Conservation (phyloP, 1,140 invertebrate genomes). For the Pomacea maculata region DNA sequence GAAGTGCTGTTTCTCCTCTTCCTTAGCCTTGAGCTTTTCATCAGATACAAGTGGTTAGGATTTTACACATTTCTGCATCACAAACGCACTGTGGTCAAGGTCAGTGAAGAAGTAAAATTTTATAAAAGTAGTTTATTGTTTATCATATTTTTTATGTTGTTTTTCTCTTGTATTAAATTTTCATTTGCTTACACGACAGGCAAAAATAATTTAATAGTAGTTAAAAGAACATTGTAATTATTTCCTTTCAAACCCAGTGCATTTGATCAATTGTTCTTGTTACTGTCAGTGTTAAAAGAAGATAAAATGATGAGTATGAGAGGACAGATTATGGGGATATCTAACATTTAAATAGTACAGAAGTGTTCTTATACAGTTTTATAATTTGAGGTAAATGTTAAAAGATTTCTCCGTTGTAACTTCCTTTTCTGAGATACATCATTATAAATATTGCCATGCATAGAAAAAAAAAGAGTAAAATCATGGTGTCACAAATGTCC, state of each 20-base stretch:
- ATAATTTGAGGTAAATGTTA: too few relatives aligned
- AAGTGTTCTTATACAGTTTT: too few relatives aligned
- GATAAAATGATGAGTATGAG: too few relatives aligned
- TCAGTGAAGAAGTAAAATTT: constrained; percentile 56
- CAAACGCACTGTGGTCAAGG: constrained; percentile 87
- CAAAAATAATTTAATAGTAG: neutral
- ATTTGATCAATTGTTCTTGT: neutral
- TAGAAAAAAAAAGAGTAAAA: too few relatives aligned
- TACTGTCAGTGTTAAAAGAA: neutral
- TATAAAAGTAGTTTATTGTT: neutral
- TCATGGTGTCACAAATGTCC: too few relatives aligned
- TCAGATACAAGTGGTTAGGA: constrained; percentile 88
- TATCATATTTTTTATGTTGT: neutral
- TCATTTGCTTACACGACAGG: too few relatives aligned
- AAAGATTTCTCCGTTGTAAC: too few relatives aligned
- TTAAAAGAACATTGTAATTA: neutral
- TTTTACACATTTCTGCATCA: constrained; percentile 84
- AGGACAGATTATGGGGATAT: too few relatives aligned
- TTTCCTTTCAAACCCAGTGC: neutral
- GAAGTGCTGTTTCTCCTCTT: constrained; percentile 81
- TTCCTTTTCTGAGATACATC: too few relatives aligned
- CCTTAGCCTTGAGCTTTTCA: constrained; percentile 80
- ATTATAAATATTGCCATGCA: too few relatives aligned
- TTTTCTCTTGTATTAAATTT: neutral
- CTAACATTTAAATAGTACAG: too few relatives aligned